Percentiles rank a stretch among this genome's conserved stretches.
phyloP scores from a whole-genome alignment of 2,888 invertebrate species.

The Hetaerina titia region DNA sequence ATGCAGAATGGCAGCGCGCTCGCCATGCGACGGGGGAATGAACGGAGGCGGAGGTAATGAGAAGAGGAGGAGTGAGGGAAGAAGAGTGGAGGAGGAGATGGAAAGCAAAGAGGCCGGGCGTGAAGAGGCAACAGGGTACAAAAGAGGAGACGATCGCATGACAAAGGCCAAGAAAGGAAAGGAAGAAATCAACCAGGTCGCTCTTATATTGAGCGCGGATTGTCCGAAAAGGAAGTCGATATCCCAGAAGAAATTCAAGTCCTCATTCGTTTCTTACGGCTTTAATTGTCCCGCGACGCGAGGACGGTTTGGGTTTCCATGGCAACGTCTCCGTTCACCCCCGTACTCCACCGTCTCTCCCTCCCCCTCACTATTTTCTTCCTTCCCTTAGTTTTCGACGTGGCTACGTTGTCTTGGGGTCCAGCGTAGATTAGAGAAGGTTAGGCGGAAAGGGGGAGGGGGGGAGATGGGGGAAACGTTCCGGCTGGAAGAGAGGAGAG shows the following conservation, averaged over 20 bases:
- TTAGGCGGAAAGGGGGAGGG: not conserved
- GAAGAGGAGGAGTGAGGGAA: not conserved
- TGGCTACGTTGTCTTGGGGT: conserved; percentile 50
- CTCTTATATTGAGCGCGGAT: conserved; percentile 5
- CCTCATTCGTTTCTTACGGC: not conserved
- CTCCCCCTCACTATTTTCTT: not conserved
- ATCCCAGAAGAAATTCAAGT: conserved; percentile 53
- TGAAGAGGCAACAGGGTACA: conserved; percentile 1
- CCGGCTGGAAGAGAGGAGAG: not conserved
- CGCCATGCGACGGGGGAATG: not conserved
- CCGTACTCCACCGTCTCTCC: not conserved
- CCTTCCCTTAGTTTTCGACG: not conserved
- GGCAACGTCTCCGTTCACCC: not conserved
- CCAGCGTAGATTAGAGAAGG: conserved; percentile 55
- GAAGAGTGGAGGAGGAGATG: not conserved
- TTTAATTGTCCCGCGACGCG: conserved; percentile 52
- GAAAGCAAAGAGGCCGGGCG: not conserved
- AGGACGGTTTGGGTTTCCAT: not conserved
- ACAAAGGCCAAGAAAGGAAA: conserved; percentile 18
- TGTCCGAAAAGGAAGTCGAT: conserved; percentile 48
- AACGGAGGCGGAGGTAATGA: not conserved
- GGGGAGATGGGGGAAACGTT: not conserved
- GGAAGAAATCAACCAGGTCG: conserved; percentile 3
- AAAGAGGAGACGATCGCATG: conserved; percentile 26
- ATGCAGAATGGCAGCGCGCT: too few relatives aligned